Percentiles rank a stretch among this genome's conserved stretches.
Conservation (phyloP, 1,140 invertebrate species). For the Anastatus disparis region DNA sequence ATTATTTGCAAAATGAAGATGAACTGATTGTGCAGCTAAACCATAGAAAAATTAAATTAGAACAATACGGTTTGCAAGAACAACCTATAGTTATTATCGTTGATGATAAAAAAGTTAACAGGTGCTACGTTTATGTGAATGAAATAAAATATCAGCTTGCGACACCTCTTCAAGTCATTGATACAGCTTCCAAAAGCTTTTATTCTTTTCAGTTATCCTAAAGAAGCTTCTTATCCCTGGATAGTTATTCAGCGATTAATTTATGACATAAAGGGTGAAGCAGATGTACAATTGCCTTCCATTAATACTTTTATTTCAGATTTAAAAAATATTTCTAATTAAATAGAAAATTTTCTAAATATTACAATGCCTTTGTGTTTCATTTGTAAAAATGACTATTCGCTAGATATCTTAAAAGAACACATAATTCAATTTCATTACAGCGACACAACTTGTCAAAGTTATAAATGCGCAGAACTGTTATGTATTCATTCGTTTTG, state of each 20-base stretch:
- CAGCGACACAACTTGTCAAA: too few species aligned
- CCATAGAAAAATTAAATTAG: not conserved
- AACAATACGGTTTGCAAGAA: constrained; percentile 2
- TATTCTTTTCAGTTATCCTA: constrained; percentile 37
- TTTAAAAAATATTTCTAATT: too few species aligned
- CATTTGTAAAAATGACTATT: too few species aligned
- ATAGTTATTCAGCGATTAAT: constrained; percentile 33
- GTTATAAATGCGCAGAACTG: too few species aligned
- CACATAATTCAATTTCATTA: too few species aligned
- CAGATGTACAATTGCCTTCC: constrained; percentile 24
- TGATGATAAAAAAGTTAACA: not conserved
- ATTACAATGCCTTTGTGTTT: too few species aligned
- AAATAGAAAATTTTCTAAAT: too few species aligned
- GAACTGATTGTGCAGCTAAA: constrained; percentile 10
- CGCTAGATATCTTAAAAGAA: too few species aligned
- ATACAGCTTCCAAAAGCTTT: constrained; percentile 42
- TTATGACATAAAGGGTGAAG: constrained; percentile 35
- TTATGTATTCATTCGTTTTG: too few species aligned
- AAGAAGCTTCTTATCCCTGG: constrained; percentile 30
- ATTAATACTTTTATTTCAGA: too few species aligned
- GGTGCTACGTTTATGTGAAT: constrained; percentile 31
- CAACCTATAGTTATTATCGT: constrained; percentile 39
- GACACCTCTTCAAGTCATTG: constrained; percentile 30
- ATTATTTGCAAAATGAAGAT: not conserved
- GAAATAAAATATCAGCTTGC: constrained; percentile 19